Conservation (phyloP, 1,140 invertebrate genomes). For the Formica exsecta region DNA sequence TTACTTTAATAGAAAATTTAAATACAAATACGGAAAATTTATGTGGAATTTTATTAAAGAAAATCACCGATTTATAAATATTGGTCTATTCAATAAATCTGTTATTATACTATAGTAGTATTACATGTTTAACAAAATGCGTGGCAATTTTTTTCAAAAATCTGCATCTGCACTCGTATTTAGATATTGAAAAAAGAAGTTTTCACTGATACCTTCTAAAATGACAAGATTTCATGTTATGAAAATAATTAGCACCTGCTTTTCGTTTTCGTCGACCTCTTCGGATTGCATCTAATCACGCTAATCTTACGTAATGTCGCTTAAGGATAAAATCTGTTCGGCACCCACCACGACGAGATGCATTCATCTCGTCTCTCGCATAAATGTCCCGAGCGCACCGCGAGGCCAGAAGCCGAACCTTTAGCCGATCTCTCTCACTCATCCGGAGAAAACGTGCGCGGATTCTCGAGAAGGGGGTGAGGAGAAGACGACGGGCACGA, state of each 20-base stretch:
- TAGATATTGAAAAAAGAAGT: not conserved
- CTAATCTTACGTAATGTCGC: conserved; percentile 23
- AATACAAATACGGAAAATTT: not conserved
- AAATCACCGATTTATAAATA: conserved; percentile 7
- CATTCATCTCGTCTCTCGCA: conserved; percentile 53
- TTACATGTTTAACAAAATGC: not conserved
- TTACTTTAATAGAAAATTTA: not conserved
- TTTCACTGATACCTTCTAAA: not conserved
- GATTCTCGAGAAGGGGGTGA: conserved; percentile 17
- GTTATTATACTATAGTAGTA: not conserved
- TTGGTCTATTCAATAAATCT: not conserved
- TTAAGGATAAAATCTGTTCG: conserved; percentile 39
- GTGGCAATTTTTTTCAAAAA: conserved; percentile 3
- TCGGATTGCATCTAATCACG: conserved; percentile 29
- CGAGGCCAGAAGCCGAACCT: conserved; percentile 37
- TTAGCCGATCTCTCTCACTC: conserved; percentile 60
- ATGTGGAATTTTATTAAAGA: not conserved
- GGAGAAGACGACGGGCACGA: conserved; percentile 36
- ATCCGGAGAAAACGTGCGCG: conserved; percentile 59
- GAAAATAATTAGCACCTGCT: conserved; percentile 19
- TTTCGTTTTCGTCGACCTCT: not conserved
- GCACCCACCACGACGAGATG: conserved; percentile 57
- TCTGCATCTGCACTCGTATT: not conserved
- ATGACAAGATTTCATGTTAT: not conserved
- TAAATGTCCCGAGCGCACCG: conserved; percentile 46